These are phyloP conservation scores for Pseudomugil gertrudae DNA, from an alignment of 2,797 vertebrate species.

Conservation along the genomic window DNA sequence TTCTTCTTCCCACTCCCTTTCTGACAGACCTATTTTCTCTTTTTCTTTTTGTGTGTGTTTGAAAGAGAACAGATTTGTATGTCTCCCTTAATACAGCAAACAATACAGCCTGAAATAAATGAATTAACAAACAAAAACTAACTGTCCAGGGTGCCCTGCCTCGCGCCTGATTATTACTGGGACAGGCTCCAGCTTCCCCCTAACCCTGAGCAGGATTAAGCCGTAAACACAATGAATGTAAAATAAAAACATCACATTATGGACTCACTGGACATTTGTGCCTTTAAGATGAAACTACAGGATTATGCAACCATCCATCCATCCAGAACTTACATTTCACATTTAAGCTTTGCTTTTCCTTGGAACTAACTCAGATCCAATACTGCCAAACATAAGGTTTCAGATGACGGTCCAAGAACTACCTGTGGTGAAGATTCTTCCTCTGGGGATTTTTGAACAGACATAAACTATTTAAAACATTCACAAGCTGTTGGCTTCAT, in stretches of 20 bases:
- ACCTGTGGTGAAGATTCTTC: not conserved
- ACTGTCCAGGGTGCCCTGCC: too few species aligned
- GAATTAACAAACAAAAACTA: too few species aligned
- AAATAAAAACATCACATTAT: not conserved
- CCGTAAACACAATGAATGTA: too few species aligned
- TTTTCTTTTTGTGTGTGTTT: too few species aligned
- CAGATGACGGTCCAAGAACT: slow-evolving; percentile 1
- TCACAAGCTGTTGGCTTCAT: not conserved
- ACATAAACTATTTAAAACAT: slow-evolving; percentile 3
- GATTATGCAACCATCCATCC: not conserved
- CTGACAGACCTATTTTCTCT: too few species aligned
- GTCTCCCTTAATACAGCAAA: too few species aligned
- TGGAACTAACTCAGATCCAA: not conserved
- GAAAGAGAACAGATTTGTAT: too few species aligned
- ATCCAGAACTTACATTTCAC: not conserved
- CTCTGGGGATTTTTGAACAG: slow-evolving; percentile 8
- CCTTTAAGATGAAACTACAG: not conserved
- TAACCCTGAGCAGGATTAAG: too few species aligned
- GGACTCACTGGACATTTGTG: not conserved
- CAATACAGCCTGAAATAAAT: too few species aligned
- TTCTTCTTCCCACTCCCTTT: too few species aligned
- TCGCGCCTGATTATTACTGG: too few species aligned
- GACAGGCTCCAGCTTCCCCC: too few species aligned
- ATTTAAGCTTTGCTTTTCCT: not conserved
- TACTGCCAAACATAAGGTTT: slow-evolving; percentile 1